Evolutionary conservation across 37 sponge, comb jelly and placozoan genomes (phyloP), one percentile per base, ranked within the genome.

Genomic region (Eunapius fragilis): DNA sequence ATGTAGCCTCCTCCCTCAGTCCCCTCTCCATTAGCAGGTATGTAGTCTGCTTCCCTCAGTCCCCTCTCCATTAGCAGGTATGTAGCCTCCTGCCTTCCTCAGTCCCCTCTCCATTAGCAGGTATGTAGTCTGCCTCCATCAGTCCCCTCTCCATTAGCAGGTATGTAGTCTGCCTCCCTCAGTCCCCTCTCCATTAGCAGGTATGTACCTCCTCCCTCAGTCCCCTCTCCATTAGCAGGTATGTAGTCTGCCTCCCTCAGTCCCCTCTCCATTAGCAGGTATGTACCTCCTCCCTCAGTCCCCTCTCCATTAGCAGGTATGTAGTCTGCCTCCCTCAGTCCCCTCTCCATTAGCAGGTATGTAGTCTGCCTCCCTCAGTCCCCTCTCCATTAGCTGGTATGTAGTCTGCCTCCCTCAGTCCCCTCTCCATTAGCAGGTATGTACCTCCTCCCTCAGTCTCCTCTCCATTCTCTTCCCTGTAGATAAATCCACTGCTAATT

Each of bases 401-500:
- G 71, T 70, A n/a, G n/a, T n/a, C n/a, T n/a, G n/a, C n/a, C n/a
- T n/a, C n/a, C 71, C 71, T 27, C 27, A 3, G 3, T 5, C 25
- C 27, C 27, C 71, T 27, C 27, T 70, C 4, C 27, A 2, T 27
- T 70, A 6, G 9, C 27, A n/a, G n/a, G n/a, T 70, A 11, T 70
- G 7, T 4, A 70, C 71, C 71, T 70, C 27, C 2, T 70, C 5
- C 71, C 71, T 28, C 71, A n/a, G n/a, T n/a, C n/a, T n/a, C 27
- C 69, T 33, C 25, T 31, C 13, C 69, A 24, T 89, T 23, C 6
- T 11, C 70, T 19, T 75, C 30, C 45, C 10, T 23, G 22, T 82
- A 97, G 98, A 87, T 71, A n/a, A 97, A 98, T 68, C 99, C 99
- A 24, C 82, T 98, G 77, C 87, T 97, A 87, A 93, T 95, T 68